Evolutionary conservation across 2,888 invertebrate genomes (phyloP).

Genomic region (Tachina fera): DNA sequence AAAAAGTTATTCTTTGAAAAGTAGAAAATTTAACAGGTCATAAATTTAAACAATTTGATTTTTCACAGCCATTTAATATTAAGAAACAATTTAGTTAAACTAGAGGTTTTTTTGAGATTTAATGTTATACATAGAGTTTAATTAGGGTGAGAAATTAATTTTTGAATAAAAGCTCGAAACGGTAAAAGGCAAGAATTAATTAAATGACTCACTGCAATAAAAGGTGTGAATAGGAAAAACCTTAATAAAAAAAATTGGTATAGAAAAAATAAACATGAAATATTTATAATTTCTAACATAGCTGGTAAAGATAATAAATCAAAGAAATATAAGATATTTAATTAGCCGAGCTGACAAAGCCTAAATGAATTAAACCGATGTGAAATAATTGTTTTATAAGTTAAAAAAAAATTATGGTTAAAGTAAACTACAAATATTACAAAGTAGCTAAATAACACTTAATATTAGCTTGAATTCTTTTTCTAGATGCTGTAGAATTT

Average conservation of each 20-base stretch:
- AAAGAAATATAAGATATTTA: no score
- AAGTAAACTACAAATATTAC: no score
- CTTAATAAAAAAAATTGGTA: no score
- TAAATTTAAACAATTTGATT: slow-evolving; percentile 75
- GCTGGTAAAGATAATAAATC: no score
- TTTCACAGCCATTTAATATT: slow-evolving; percentile 80
- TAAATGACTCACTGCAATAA: slow-evolving; percentile 37
- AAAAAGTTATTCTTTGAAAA: slow-evolving; percentile 10
- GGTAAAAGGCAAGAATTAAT: slow-evolving; percentile 18
- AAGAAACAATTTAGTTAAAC: slow-evolving; percentile 16
- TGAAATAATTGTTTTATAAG: no score
- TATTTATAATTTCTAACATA: no score
- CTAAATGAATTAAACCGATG: no score
- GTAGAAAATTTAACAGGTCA: slow-evolving; percentile 70
- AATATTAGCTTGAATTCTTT: not conserved
- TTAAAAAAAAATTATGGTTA: no score
- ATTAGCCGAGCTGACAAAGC: no score
- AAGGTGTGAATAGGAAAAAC: not conserved
- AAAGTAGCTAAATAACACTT: no score
- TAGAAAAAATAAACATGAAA: no score
- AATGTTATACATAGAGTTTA: slow-evolving; percentile 57
- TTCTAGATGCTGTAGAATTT: no score
- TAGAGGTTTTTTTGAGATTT: not conserved
- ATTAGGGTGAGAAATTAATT: slow-evolving; percentile 67
- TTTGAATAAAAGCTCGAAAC: slow-evolving; percentile 4